phyloP scores from a whole-genome alignment of 2,113 vertebrate genomes.

The Cranoglanis bouderius region DNA sequence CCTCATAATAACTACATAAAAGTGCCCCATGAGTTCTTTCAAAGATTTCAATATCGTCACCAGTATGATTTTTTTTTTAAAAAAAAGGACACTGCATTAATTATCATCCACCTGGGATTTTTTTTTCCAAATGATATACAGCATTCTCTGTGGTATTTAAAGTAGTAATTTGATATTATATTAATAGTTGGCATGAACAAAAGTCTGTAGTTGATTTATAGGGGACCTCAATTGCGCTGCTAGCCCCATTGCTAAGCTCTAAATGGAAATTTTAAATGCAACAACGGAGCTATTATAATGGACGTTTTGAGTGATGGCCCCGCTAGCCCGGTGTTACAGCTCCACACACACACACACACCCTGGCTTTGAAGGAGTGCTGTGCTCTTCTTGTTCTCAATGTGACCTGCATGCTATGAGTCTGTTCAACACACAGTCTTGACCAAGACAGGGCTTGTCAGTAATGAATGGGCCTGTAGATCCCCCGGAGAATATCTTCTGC shows the following conservation, averaged over 20 bases:
- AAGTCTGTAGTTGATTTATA: constrained; percentile 8
- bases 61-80: not conserved
- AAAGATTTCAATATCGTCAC: not conserved
- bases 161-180: not conserved
- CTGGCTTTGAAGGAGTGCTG: constrained; percentile 17
- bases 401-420: constrained; percentile 34
- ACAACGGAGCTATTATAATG: constrained; percentile 15
- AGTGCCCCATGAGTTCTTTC: not conserved
- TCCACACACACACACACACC: constrained; percentile 4
- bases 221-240: not conserved
- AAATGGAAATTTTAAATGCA: constrained; percentile 22
- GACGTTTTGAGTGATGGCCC: constrained; percentile 32
- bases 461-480: constrained; percentile 40
- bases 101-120: not conserved
- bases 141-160: not conserved
- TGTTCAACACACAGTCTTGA: constrained; percentile 34
- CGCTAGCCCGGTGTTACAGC: not conserved
- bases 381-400: constrained; percentile 32
- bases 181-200: not conserved
- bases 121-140: not conserved
- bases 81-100: not conserved
- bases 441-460: constrained; percentile 30
- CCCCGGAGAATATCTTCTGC: constrained; percentile 38
- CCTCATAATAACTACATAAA: not conserved
- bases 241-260: constrained; percentile 7